Evolutionary conservation across 2,888 invertebrate species (phyloP).

Genomic region (Catotricha subobsoleta): DNA sequence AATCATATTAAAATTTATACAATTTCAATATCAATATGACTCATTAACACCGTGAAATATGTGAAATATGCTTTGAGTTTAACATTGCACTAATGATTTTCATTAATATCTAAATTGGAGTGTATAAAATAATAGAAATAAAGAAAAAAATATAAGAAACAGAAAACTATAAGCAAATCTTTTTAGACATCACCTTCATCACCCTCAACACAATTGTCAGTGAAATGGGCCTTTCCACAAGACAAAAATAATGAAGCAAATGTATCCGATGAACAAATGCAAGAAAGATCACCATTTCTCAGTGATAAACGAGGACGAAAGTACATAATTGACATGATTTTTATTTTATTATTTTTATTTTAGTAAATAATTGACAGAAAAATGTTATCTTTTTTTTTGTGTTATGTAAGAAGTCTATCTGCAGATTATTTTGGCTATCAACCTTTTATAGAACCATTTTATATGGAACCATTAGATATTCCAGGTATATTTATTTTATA

Average conservation of each 20-base stretch:
- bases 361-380: slow-evolving; percentile 12
- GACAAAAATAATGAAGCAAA: background rate
- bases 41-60: no score
- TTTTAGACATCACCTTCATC: slow-evolving; percentile 10
- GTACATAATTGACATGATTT: slow-evolving; percentile 6
- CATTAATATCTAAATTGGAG: no score
- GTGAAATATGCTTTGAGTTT: no score
- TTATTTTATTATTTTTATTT: background rate
- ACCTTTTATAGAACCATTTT: slow-evolving; percentile 3
- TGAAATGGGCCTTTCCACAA: slow-evolving; percentile 23
- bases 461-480: slow-evolving; percentile 6
- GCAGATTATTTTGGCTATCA: slow-evolving; percentile 3
- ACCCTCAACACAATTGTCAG: slow-evolving; percentile 26
- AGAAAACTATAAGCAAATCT: no score
- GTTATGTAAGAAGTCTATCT: slow-evolving; percentile 1
- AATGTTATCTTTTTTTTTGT: background rate
- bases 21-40: no score
- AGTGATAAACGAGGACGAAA: slow-evolving; percentile 2
- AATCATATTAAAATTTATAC: no score
- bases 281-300: background rate
- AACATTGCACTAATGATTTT: no score
- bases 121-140: background rate
- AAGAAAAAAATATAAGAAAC: background rate
- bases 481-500: slow-evolving; percentile 2
- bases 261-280: background rate